Evolutionary conservation across 2,113 vertebrate genomes (phyloP).

Genomic region (Syngnathus floridae): DNA sequence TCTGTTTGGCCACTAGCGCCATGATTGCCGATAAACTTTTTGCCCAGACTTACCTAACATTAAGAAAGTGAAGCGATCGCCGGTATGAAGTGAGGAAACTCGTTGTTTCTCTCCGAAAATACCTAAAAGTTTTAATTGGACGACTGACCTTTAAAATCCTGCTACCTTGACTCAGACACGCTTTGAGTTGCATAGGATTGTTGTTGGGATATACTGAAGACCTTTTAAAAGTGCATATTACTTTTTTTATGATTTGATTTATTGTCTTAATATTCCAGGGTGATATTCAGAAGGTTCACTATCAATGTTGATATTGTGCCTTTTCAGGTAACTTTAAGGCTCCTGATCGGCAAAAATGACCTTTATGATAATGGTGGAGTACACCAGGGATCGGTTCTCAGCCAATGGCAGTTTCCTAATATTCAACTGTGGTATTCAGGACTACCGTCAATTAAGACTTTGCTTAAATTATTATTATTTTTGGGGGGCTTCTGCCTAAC

Average conservation of each 20-base stretch:
- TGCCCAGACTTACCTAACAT: not conserved
- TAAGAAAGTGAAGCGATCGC: not conserved
- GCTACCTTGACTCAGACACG: not conserved
- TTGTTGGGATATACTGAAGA: not conserved
- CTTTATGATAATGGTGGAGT: not conserved
- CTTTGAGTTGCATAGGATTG: not conserved
- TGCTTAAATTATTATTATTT: not conserved
- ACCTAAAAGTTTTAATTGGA: not conserved
- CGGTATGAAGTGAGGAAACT: not conserved
- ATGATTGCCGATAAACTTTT: not conserved
- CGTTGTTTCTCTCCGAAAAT: not conserved
- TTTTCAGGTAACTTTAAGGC: not conserved
- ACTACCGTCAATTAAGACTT: too few relatives aligned
- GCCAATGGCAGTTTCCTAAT: not conserved
- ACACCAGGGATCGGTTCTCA: too few relatives aligned
- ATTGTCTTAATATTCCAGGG: not conserved
- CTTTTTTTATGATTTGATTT: not conserved
- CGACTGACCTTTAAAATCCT: not conserved
- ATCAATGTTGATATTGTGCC: not conserved
- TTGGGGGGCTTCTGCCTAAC: not conserved
- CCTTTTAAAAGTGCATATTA: not conserved
- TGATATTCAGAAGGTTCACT: not conserved
- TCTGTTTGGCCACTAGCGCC: conserved; percentile 4
- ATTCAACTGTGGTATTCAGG: too few relatives aligned
- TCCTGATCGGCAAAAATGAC: not conserved